These are phyloP conservation scores for Drosophila pseudotakahashii DNA, from an alignment of 2,888 invertebrate genomes.

Conservation along the genomic window DNA sequence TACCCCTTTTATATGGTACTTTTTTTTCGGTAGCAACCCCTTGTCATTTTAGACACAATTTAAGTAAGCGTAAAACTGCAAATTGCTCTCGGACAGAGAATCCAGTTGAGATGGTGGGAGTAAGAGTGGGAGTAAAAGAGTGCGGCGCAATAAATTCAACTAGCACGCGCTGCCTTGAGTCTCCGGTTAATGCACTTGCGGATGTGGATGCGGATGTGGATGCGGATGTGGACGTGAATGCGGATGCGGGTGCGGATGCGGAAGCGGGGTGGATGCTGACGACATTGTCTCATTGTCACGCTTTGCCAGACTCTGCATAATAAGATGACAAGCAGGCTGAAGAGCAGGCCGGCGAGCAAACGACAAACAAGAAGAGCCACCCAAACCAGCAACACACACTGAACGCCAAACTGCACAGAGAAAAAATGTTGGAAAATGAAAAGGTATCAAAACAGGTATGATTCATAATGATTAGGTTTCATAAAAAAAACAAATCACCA, in stretches of 20 bases:
- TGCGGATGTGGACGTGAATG: constrained; percentile 23
- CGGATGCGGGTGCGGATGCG: constrained; percentile 13
- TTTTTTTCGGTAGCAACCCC: constrained; percentile 52
- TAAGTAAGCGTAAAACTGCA: constrained; percentile 80
- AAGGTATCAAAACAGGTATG: no score
- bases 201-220: constrained; percentile 16
- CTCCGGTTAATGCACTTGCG: constrained; percentile 59
- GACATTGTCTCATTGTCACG: constrained; percentile 74
- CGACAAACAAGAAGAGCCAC: constrained; percentile 28
- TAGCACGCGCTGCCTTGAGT: constrained; percentile 58
- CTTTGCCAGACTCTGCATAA: constrained; percentile 71
- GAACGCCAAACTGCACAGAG: not conserved
- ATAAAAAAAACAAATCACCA: no score
- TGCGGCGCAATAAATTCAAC: constrained; percentile 64
- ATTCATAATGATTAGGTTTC: no score
- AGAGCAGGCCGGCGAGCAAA: constrained; percentile 16
- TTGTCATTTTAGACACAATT: constrained; percentile 77
- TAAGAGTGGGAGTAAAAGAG: constrained; percentile 6
- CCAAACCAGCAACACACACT: constrained; percentile 9
- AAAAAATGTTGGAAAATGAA: not conserved
- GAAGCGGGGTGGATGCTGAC: constrained; percentile 28
- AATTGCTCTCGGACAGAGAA: constrained; percentile 68
- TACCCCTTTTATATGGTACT: constrained; percentile 23
- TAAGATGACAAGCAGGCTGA: constrained; percentile 60
- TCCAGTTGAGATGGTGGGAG: constrained; percentile 3